Evolutionary conservation across 2,113 vertebrate genomes (phyloP), one percentile per base, ranked within the genome.

Genomic region (Pseudois nayaur): DNA sequence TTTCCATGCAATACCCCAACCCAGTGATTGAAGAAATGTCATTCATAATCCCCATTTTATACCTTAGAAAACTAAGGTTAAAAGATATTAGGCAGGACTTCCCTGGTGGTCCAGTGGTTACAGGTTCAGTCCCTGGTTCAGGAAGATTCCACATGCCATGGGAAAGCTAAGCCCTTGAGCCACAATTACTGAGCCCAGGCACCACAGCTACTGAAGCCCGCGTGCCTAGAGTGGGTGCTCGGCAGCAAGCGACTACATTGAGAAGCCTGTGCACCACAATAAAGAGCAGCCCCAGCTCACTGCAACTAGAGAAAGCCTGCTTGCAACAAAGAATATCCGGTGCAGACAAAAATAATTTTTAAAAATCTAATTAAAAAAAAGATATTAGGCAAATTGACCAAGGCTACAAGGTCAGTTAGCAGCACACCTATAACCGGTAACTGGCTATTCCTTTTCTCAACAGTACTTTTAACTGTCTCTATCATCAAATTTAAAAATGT

Each of bases 11-110:
- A n/a, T 13, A 76, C 4, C 8, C 43, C 48, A 94, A 2, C 2
- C 36, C 45, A 11, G 25, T 57, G 50, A 85, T 8, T 43, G 12
- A 78, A 60, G 59, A 82, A 88, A 40, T 67, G 21, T 81, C 88
- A 60, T 78, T n/a, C 5, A 57, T 83, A 76, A 71, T 6, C 19
- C 19, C 57, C 36, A 74, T n/a, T 67, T 59, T 59, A 59, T 40
- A 85, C 74, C 60, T 67, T 81, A 78, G n/a, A 5, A 81, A 90
- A 96, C 23, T 33, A 85, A 71, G 29, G 50, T 83, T 78, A 29
- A 76, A 45, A 87, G 60, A 82, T 45, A 81, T 64, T 82, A 87
- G 87, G 82, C 52, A 91, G n/a, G n/a, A 36, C 64, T 71, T 71
- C 17, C 62, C 64, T 71, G n/a, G 64, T 71, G 64, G 64, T 71